Evolutionary conservation across 2,113 vertebrate genomes (phyloP).

Genomic region (Neoarius graeffei): DNA sequence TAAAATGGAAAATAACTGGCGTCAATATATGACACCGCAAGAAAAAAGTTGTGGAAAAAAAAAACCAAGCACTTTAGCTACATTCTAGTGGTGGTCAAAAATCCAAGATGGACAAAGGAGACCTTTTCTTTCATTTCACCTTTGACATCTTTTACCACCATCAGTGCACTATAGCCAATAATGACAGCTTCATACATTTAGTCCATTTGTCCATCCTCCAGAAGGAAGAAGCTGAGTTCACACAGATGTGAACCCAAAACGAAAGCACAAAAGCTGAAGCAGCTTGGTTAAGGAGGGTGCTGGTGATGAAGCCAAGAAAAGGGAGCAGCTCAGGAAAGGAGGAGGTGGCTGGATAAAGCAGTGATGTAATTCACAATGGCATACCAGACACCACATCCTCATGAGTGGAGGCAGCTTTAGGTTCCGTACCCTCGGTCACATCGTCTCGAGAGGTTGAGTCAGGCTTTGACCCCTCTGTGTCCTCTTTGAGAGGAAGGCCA

Average conservation of each 20-base stretch:
- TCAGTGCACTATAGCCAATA: background rate
- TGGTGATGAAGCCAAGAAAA: slow-evolving; percentile 23
- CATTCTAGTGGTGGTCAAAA: background rate
- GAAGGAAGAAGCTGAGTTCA: slow-evolving; percentile 20
- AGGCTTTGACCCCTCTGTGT: slow-evolving; percentile 25
- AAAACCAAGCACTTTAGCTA: background rate
- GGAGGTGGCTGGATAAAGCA: background rate
- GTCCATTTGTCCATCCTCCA: slow-evolving; percentile 34
- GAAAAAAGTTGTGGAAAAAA: background rate
- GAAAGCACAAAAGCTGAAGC: slow-evolving; percentile 29
- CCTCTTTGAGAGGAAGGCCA: slow-evolving; percentile 66
- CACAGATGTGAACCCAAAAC: background rate
- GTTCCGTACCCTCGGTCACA: slow-evolving; percentile 75
- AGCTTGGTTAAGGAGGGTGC: background rate
- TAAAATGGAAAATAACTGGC: background rate
- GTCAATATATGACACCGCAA: background rate
- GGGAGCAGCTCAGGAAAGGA: background rate
- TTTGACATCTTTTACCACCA: background rate
- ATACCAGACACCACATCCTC: slow-evolving; percentile 73
- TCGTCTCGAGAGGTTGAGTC: slow-evolving; percentile 55
- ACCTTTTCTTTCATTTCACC: background rate
- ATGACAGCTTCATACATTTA: background rate
- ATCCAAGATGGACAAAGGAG: slow-evolving; percentile 31
- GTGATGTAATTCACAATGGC: slow-evolving; percentile 25
- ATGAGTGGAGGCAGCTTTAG: slow-evolving; percentile 77